Evolutionary conservation across 2,113 vertebrate species (phyloP).

Genomic region (Hyaena hyaena): DNA sequence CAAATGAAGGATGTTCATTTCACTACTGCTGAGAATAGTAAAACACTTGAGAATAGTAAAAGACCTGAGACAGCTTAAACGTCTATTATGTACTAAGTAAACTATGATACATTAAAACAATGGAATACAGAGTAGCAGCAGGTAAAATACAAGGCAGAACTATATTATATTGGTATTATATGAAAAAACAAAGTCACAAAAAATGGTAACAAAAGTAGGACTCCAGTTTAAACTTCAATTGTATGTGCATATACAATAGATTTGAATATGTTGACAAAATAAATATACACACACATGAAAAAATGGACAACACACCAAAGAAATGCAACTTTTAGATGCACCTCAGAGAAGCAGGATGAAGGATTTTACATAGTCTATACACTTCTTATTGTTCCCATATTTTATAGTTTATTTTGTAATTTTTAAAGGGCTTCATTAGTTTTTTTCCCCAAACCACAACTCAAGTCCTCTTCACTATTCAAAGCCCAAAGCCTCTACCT

Average conservation of each 20-base stretch:
- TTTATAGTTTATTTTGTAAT: slow-evolving; percentile 38
- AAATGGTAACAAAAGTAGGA: background rate
- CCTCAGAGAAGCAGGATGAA: background rate
- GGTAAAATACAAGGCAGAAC: slow-evolving; percentile 27
- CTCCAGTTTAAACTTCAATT: slow-evolving; percentile 13
- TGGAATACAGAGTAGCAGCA: background rate
- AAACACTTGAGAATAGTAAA: background rate
- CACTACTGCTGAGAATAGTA: slow-evolving; percentile 5
- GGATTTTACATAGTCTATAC: background rate
- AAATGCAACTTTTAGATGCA: slow-evolving; percentile 1
- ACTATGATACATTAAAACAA: background rate
- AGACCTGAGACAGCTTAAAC: background rate
- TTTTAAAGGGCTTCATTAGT: slow-evolving; percentile 42
- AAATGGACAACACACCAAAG: background rate
- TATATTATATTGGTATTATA: background rate
- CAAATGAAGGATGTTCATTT: slow-evolving; percentile 39
- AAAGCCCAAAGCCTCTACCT: background rate
- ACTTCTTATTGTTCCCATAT: slow-evolving; percentile 31
- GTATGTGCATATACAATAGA: background rate
- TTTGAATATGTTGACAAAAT: background rate
- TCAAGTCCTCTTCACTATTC: background rate
- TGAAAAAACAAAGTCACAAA: slow-evolving; percentile 21
- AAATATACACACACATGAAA: background rate
- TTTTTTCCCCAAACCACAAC: background rate
- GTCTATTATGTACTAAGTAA: background rate